Base-by-base conservation (phyloP, 1,140 invertebrate species). In the Papilio machaon region DNA sequence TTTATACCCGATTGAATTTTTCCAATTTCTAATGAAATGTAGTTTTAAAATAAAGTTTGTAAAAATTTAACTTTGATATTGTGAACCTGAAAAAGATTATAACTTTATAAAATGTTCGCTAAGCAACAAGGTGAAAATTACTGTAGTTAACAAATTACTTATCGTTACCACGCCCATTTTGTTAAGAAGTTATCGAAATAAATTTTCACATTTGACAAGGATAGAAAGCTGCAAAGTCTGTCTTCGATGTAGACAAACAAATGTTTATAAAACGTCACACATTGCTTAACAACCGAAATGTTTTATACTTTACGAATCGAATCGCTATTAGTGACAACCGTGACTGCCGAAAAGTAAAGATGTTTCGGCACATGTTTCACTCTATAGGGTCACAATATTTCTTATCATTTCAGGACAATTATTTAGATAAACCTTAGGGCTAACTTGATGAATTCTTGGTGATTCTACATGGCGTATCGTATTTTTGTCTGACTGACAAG, bases 291-390 rank as follows among this genome's bases (percentile, higher is more conserved):
- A 54, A 19, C 23, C 74, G 52, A 23, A 30, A 43, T 58, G 75
- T 23, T 38, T 30, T 35, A 58, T 35, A 78, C 75, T 78, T 78
- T 52, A 78, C 60, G 35, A 78, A 78, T 78, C 52, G 75, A 43
- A 43, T 78, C 52, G 15, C 17, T 70, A 13, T 77, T 77, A 23
- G 30, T 58, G 54, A 58, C n/a, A 17, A 19, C 77, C 77, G 38
- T 60, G 58, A 79, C 77, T 58, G 30, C 46, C 60, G 77, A 79
- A 64, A 46, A 79, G 58, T 67, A 79, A 64, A 78, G 47, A 79
- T 79, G 77, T 79, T 58, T 43, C 77, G 35, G n/a, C 58, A 70
- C 54, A 79, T 79, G 77, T 67, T 77, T 58, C 49, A 60, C 52
- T 60, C 11, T 52, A 11, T 60, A 58, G 75, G 75, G 19, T 78